Base-by-base conservation (phyloP, 2,888 invertebrate genomes). In the Polylopha cassiicola region DNA sequence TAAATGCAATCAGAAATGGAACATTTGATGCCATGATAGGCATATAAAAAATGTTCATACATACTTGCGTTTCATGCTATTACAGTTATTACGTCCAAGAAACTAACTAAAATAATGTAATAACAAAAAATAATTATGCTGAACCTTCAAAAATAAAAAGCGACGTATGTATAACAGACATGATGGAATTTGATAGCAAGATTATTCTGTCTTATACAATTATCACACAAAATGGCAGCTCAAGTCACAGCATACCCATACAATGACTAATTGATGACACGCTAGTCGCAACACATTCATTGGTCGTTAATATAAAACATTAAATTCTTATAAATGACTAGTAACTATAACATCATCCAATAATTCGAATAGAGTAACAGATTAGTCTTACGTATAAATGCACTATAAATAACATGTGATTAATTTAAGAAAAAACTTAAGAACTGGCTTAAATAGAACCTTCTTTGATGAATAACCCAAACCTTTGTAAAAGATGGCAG, bases 201-300 rank as follows among this genome's bases (percentile, higher is more conserved):
- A 13, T 23, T 28, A 21, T 29, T 11, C 26, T 32, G 13, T 10
- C 16, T 27, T 39, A 32, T 33, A 33, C 33, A 37, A 23, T 9
- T 34, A 39, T 39, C 34, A 34, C 33, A 34, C 33, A 9, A 18
- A 27, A 39, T 28, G 39, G 33, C 33, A 33, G 17, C 23, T 15
- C 13, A 27, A 11, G 18, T 18, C 20, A 32, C 15, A 31, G 10
- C 26, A 16, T 11, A 27, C 27, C 8, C 15, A 2, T n/a, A 22
- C n/a, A n/a, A n/a, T n/a, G n/a, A n/a, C n/a, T n/a, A n/a, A n/a
- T n/a, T n/a, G n/a, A n/a, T n/a, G n/a, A n/a, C n/a, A n/a, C n/a
- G n/a, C n/a, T n/a, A n/a, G n/a, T n/a, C n/a, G n/a, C n/a, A n/a
- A n/a, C n/a, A n/a, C n/a, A n/a, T n/a, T n/a, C n/a, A n/a, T n/a